Conservation (phyloP, 1,140 invertebrate genomes). For the Gonioctena quinquepunctata region DNA sequence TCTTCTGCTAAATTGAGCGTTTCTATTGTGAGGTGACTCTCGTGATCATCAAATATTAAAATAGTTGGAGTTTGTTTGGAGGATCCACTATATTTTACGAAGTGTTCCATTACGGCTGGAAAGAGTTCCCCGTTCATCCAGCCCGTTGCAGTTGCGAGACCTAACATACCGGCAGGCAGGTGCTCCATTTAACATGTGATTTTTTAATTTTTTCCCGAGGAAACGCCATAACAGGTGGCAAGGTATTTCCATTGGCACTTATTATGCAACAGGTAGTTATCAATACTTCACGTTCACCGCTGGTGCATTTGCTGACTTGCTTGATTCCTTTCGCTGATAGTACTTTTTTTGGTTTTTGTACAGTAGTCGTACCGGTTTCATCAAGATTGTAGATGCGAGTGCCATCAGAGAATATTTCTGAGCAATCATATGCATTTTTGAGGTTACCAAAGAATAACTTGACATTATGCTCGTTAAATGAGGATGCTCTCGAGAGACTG, state of each 20-base stretch:
- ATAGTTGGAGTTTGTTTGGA: conserved; percentile 40
- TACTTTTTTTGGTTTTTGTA: conserved; percentile 54
- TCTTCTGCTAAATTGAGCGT: conserved; percentile 42
- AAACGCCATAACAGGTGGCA: conserved; percentile 46
- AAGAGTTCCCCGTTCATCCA: conserved; percentile 30
- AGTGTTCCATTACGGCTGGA: conserved; percentile 56
- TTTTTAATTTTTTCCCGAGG: conserved; percentile 48
- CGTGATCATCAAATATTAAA: neutral
- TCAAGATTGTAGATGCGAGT: conserved; percentile 48
- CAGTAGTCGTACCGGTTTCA: conserved; percentile 56
- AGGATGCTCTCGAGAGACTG: conserved; percentile 33
- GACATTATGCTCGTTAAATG: conserved; percentile 49
- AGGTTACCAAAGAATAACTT: too few relatives aligned
- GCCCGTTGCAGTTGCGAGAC: conserved; percentile 38
- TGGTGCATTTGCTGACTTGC: conserved; percentile 52
- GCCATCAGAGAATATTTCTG: neutral
- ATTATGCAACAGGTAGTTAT: conserved; percentile 47
- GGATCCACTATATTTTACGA: conserved; percentile 49
- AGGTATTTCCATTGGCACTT: neutral
- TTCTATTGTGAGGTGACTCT: conserved; percentile 22
- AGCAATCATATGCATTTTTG: too few relatives aligned
- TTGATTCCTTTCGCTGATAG: conserved; percentile 47
- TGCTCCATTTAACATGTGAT: conserved; percentile 45
- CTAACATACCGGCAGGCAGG: conserved; percentile 52
- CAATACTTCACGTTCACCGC: conserved; percentile 54